These are phyloP conservation scores for Macrochelys suwanniensis DNA, from an alignment of 2,797 vertebrate genomes.

Conservation along the genomic window DNA sequence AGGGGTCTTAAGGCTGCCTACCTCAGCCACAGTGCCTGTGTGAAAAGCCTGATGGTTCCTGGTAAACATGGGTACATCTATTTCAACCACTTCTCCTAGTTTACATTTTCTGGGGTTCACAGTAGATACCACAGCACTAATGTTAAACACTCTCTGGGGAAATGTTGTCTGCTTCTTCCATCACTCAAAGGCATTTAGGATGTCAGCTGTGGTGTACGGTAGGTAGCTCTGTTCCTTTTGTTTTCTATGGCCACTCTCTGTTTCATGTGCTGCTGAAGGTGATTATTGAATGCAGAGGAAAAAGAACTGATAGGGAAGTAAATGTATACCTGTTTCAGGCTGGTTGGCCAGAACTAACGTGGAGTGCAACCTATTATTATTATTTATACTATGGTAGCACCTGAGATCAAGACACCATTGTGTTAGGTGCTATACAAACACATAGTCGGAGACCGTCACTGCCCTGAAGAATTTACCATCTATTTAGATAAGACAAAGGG, in stretches of 20 bases:
- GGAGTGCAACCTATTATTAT: neutral
- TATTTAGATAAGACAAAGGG: neutral
- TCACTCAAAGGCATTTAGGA: neutral
- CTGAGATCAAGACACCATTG: neutral
- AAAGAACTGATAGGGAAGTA: neutral
- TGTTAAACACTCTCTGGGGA: neutral
- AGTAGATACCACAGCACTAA: neutral
- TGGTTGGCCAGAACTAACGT: neutral
- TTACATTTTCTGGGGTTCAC: constrained; percentile 43
- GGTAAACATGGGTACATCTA: neutral
- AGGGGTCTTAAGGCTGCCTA: constrained; percentile 70
- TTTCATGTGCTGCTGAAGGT: neutral
- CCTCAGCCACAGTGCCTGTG: constrained; percentile 58
- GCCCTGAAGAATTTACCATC: neutral
- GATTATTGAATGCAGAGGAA: neutral
- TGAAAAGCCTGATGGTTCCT: constrained; percentile 51
- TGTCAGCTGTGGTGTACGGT: neutral
- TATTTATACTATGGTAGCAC: neutral
- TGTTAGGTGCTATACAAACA: neutral
- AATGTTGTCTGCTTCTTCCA: neutral
- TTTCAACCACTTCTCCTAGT: constrained; percentile 24
- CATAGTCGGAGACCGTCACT: neutral
- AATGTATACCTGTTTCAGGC: constrained; percentile 18
- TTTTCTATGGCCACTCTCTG: neutral
- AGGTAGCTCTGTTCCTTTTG: neutral